Conservation (phyloP, 2,797 vertebrate species). For the Buphagus erythrorhynchus region DNA sequence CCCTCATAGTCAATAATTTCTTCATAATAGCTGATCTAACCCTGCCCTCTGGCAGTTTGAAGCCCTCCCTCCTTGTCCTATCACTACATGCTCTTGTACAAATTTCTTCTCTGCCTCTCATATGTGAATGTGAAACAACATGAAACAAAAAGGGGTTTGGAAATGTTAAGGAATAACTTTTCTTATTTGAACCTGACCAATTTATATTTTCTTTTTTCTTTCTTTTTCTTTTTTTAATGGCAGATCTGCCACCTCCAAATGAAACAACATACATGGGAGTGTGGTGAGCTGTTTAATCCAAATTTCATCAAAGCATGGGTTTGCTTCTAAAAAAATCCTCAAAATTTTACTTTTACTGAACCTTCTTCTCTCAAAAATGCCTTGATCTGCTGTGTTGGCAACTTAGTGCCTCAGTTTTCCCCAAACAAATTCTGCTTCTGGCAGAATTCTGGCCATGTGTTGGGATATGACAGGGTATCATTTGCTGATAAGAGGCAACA, state of each 20-base stretch:
- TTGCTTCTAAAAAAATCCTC: not conserved
- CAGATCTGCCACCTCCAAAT: not conserved
- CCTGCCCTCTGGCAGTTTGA: not conserved
- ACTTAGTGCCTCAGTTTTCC: not conserved
- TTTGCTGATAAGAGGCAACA: not conserved
- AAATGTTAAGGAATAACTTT: not conserved
- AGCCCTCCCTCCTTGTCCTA: not conserved
- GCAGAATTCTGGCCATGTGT: not conserved
- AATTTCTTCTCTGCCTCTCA: not conserved
- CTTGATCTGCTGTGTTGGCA: not conserved
- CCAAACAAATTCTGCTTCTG: not conserved
- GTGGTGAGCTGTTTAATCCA: not conserved
- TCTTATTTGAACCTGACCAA: not conserved
- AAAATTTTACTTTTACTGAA: not conserved
- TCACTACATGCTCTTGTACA: not conserved
- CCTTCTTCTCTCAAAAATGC: not conserved
- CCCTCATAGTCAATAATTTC: not conserved
- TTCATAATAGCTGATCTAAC: not conserved
- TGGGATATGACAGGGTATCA: not conserved
- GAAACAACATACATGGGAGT: not conserved
- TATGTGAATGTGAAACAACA: not conserved
- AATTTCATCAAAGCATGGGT: not conserved
- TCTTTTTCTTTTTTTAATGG: not conserved
- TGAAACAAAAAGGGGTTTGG: not conserved
- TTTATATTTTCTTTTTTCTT: not conserved